Conservation (phyloP, 2,888 invertebrate species). For the Apotomis turbidana region DNA sequence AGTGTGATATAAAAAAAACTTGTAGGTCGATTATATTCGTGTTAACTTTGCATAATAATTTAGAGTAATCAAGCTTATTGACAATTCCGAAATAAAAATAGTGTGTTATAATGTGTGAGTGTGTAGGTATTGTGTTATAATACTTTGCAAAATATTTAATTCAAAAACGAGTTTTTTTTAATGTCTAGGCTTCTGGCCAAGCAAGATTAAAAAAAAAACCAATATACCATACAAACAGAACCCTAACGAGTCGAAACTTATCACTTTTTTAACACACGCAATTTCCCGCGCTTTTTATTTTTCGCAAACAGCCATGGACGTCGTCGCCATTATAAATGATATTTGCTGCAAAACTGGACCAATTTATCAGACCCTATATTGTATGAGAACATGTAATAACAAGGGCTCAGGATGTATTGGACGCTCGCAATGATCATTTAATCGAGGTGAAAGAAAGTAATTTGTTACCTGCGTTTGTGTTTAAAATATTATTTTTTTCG, state of each 20-base stretch:
- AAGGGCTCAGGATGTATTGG: constrained; percentile 8
- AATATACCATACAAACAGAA: constrained; percentile 24
- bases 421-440: constrained; percentile 70
- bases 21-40: too few relatives aligned
- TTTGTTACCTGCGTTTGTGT: constrained; percentile 42
- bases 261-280: constrained; percentile 67
- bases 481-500: constrained; percentile 45
- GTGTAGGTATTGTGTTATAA: too few relatives aligned
- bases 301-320: constrained; percentile 54
- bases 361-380: constrained; percentile 14
- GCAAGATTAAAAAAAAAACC: background rate
- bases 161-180: too few relatives aligned
- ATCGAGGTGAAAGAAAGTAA: constrained; percentile 66
- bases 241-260: constrained; percentile 34
- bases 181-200: background rate
- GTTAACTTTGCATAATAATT: too few relatives aligned
- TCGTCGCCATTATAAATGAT: constrained; percentile 65
- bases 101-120: too few relatives aligned
- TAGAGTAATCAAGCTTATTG: too few relatives aligned
- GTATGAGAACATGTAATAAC: background rate
- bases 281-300: constrained; percentile 71
- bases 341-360: constrained; percentile 54
- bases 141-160: too few relatives aligned
- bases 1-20: too few relatives aligned
- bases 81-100: too few relatives aligned